These are phyloP conservation scores for Temnothorax longispinosus DNA, from an alignment of 1,140 invertebrate species.

Conservation along the genomic window DNA sequence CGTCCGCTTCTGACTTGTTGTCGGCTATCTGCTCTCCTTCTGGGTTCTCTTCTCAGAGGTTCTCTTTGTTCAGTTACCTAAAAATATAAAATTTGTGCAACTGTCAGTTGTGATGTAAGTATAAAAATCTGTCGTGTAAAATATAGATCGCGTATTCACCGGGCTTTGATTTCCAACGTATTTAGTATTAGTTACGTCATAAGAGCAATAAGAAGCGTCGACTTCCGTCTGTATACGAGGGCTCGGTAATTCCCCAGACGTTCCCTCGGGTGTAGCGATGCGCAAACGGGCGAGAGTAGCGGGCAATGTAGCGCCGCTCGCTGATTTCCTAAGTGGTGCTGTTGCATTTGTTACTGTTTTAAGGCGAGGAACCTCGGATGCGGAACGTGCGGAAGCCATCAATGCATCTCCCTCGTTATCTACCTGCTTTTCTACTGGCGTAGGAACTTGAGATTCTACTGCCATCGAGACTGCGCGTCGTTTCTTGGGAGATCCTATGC, in stretches of 20 bases:
- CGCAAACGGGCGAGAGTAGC: constrained; percentile 82
- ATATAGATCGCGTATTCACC: constrained; percentile 68
- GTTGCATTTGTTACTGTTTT: constrained; percentile 79
- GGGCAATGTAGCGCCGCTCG: constrained; percentile 78
- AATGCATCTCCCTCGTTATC: constrained; percentile 87
- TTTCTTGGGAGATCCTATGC: constrained; percentile 85
- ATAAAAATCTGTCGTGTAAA: background rate
- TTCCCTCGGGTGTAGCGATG: constrained; percentile 80
- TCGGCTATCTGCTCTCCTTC: constrained; percentile 79
- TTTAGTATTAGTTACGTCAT: constrained; percentile 83
- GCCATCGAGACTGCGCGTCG: constrained; percentile 86
- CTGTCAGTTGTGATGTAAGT: background rate
- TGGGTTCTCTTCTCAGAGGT: constrained; percentile 83
- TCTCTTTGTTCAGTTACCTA: constrained; percentile 84
- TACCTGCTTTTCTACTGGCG: constrained; percentile 81
- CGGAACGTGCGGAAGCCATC: constrained; percentile 85
- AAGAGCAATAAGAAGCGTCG: constrained; percentile 87
- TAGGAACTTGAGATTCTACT: constrained; percentile 82
- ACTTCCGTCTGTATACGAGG: constrained; percentile 87
- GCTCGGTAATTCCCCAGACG: constrained; percentile 85
- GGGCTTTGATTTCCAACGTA: constrained; percentile 84
- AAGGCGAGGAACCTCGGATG: constrained; percentile 82
- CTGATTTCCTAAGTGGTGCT: constrained; percentile 81
- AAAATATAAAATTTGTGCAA: constrained; percentile 14
- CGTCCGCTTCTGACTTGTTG: constrained; percentile 82